Evolutionary conservation across 2,797 vertebrate genomes (phyloP).

Genomic region (Hoplostethus atlanticus): DNA sequence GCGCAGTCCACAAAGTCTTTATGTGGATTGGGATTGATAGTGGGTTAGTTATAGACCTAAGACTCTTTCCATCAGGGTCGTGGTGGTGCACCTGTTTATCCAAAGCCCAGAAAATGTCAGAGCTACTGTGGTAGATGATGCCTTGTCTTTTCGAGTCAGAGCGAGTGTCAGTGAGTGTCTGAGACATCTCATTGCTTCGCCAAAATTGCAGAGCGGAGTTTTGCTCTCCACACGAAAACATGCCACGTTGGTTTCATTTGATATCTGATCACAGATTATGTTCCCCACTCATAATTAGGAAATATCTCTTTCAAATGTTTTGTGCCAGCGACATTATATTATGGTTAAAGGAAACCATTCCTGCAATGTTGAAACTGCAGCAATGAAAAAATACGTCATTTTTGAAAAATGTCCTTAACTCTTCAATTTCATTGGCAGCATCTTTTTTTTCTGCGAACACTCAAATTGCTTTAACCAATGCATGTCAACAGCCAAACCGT

Average conservation of each 20-base stretch:
- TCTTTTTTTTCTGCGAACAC: slow-evolving; percentile 33
- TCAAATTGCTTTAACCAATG: slow-evolving; percentile 70
- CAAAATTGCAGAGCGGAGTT: slow-evolving; percentile 77
- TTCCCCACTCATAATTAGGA: slow-evolving; percentile 77
- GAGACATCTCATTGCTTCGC: slow-evolving; percentile 73
- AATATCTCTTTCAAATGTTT: slow-evolving; percentile 71
- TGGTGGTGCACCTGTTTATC: slow-evolving; percentile 78
- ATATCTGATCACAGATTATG: slow-evolving; percentile 82
- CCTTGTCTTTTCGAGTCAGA: slow-evolving; percentile 63
- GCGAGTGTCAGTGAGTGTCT: slow-evolving; percentile 61
- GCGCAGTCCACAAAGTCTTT: slow-evolving; percentile 63
- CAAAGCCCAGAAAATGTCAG: slow-evolving; percentile 68
- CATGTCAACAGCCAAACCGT: slow-evolving; percentile 74
- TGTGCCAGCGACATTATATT: slow-evolving; percentile 68
- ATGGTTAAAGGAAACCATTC: slow-evolving; percentile 74
- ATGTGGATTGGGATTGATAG: slow-evolving; percentile 69
- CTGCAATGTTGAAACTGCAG: slow-evolving; percentile 56
- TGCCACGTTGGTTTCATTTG: slow-evolving; percentile 74
- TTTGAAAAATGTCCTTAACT: slow-evolving; percentile 62
- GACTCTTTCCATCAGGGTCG: slow-evolving; percentile 63
- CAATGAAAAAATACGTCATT: slow-evolving; percentile 45
- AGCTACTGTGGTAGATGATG: slow-evolving; percentile 58
- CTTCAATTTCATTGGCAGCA: slow-evolving; percentile 42
- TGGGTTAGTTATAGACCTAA: slow-evolving; percentile 51
- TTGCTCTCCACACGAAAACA: slow-evolving; percentile 71